Base-by-base conservation (phyloP, 2,797 vertebrate genomes). In the Jordanella pulchra region DNA sequence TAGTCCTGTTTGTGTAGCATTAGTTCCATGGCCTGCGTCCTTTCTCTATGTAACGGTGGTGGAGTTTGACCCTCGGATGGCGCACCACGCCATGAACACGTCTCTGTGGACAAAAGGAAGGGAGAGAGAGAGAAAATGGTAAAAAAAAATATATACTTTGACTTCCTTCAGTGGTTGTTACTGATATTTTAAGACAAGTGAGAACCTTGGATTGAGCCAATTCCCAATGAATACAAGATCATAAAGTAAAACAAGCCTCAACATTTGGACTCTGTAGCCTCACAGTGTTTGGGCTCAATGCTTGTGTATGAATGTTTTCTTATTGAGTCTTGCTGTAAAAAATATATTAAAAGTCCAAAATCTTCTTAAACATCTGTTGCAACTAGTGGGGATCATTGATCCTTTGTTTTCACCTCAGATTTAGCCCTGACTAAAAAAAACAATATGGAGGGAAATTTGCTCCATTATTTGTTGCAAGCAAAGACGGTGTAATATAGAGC, bases 21-120 rank as follows among this genome's bases (percentile, higher is more conserved):
- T 61, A 18, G 58, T 32, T 39, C 54, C 7, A 1, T 61, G 71
- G 18, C 9, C 18, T 10, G 17, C 7, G 53, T 76, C 71, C 56
- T 1, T 15, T 30, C 25, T 77, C 83, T 94, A 95, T 88, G 94
- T 90, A 73, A 97, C 94, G 0, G 96, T 95, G 71, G 96, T 93
- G 75, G 95, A 94, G 90, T 91, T 96, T 83, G 96, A 94, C 78
- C 93, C 95, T 84, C 96, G 92, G 85, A 96, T 95, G 51, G 95
- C 94, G 50, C 97, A 94, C 96, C 96, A 97, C 68, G 96, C 95
- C 91, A 96, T 93, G 91, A 97, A 97, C 67, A 96, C 95, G 6
- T 97, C 96, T 89, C 97, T 97, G 92, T 1, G n/a, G 61, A 67
- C 14, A 47, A 67, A 13, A 15, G 11, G 39, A 12, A 14, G 50